These are phyloP conservation scores for Todus mexicanus DNA, from an alignment of 2,797 vertebrate species.

Conservation along the genomic window DNA sequence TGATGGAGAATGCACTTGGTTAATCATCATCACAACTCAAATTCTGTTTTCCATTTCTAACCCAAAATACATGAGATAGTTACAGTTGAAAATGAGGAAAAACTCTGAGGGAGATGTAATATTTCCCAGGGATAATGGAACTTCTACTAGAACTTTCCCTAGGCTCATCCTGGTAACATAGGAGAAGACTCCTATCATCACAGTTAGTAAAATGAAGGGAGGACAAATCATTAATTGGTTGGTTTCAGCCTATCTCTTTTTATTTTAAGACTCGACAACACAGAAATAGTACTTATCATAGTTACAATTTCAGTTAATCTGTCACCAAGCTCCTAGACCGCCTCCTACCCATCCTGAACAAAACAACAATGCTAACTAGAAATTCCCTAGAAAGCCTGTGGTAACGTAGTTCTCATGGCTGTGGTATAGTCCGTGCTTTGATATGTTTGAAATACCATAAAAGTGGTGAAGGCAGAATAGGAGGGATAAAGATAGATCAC, in stretches of 20 bases:
- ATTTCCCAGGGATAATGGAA: background rate
- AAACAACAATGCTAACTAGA: background rate
- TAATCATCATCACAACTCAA: accelerated
- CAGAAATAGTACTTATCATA: background rate
- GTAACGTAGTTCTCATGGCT: background rate
- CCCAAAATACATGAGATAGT: background rate
- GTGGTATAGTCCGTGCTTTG: background rate
- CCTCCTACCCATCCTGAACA: background rate
- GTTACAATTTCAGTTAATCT: background rate
- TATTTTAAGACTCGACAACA: background rate
- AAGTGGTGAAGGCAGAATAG: background rate
- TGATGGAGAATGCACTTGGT: accelerated
- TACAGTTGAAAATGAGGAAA: background rate
- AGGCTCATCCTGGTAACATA: background rate
- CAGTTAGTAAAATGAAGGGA: background rate
- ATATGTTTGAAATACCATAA: background rate
- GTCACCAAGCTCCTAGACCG: background rate
- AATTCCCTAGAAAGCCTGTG: background rate
- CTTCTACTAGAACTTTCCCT: background rate
- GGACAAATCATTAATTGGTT: background rate
- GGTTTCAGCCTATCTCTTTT: background rate
- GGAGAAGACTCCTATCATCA: background rate
- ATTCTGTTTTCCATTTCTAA: background rate
- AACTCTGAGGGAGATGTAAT: background rate
- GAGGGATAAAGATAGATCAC: background rate